Evolutionary conservation across 92 coral and sea anemone species (phyloP).

Genomic region (Pocillopora meandrina): DNA sequence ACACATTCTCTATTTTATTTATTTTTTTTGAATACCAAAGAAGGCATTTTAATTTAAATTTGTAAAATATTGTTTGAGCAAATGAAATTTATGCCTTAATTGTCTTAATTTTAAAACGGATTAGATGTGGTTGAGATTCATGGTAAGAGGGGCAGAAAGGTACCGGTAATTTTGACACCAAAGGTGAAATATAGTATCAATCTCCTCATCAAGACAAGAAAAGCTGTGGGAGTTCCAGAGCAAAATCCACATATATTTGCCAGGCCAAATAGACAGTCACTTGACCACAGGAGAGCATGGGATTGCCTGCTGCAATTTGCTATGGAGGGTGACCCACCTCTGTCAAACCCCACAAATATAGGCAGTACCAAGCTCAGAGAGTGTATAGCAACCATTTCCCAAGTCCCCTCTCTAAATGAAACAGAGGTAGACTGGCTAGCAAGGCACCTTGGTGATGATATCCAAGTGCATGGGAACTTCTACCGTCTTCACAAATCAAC

Average conservation of each 20-base stretch:
- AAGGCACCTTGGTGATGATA: conserved; percentile 62
- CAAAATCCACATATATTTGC: conserved; percentile 57
- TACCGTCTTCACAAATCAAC: conserved; percentile 64
- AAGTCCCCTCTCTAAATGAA: conserved; percentile 45
- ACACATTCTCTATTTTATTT: no score
- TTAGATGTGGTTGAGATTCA: conserved; percentile 31
- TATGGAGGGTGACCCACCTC: conserved; percentile 16
- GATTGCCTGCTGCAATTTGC: conserved; percentile 50
- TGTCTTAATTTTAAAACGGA: conserved; percentile 5
- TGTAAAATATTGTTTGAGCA: neutral
- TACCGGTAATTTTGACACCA: conserved; percentile 11
- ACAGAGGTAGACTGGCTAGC: conserved; percentile 69
- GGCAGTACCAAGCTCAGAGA: conserved; percentile 55
- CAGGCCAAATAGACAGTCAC: conserved; percentile 38
- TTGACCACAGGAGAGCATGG: conserved; percentile 12
- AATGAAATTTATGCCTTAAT: neutral
- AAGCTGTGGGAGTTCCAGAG: conserved; percentile 41
- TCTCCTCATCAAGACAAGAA: conserved; percentile 37
- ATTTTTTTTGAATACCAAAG: no score
- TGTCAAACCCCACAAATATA: conserved; percentile 11
- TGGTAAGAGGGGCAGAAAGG: conserved; percentile 34
- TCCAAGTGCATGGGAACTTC: conserved; percentile 49
- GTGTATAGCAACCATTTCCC: conserved; percentile 60
- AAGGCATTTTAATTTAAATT: no score
- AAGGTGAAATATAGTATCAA: conserved; percentile 42